phyloP scores from a whole-genome alignment of 2,113 vertebrate species.

The Cichladusa arquata region DNA sequence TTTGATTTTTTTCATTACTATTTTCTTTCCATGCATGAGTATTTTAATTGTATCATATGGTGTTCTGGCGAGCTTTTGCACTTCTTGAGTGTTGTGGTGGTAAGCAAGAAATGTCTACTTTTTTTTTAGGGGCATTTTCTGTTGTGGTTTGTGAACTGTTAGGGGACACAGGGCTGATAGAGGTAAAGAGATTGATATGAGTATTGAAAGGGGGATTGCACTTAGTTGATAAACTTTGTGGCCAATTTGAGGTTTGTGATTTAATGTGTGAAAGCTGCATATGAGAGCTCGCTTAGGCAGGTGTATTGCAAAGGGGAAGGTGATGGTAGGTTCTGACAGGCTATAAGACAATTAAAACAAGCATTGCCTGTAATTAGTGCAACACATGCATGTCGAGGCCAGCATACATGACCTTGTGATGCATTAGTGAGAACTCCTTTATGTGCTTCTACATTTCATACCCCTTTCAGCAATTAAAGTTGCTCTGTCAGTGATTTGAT shows the following conservation, averaged over 20 bases:
- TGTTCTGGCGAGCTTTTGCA: neutral
- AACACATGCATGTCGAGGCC: neutral
- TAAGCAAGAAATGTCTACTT: neutral
- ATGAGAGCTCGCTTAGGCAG: neutral
- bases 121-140: neutral
- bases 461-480: neutral
- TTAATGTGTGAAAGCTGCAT: neutral
- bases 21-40: neutral
- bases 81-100: neutral
- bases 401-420: neutral
- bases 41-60: neutral
- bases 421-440: neutral
- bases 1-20: neutral
- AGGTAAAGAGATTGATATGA: neutral
- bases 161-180: neutral
- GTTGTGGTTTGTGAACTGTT: neutral
- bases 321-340: neutral
- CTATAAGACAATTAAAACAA: neutral
- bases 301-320: neutral
- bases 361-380: neutral
- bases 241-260: neutral
- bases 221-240: neutral
- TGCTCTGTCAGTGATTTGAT: neutral
- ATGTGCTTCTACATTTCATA: neutral
- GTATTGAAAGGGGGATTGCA: neutral